Evolutionary conservation across 2,113 vertebrate genomes (phyloP), one percentile per base, ranked within the genome.

Genomic region (Cettia cetti): DNA sequence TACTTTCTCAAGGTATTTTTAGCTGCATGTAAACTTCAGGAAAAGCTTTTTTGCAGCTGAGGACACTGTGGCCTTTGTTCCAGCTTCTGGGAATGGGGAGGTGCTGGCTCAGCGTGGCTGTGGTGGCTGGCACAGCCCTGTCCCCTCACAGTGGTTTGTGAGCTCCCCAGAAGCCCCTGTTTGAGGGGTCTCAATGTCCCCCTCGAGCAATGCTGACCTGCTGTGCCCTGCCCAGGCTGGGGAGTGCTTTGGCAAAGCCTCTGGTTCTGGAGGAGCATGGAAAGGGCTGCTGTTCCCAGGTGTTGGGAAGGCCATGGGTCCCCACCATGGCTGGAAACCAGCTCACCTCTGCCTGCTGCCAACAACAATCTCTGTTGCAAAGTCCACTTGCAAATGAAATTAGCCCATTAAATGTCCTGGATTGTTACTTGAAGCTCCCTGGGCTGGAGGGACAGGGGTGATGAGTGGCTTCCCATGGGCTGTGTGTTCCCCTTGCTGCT

Each of bases 1-100:
- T 92, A 33, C 89, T 95, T 77, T 84, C 85, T 79, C 83, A 69
- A 64, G 92, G 85, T 97, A 97, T 97, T 97, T 97, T 96, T 97
- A 96, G 96, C 89, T 53, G 63, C 76, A 10, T 0, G 0, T 66
- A 83, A 93, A 94, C 75, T 92, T 89, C 87, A 94, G 93, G 92
- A 97, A 96, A 64, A 90, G 91, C 59, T 65, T 90, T 87, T 94
- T 70, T 80, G 63, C 13, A 5, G 52, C 59, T 0, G 30, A 81
- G 69, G 68, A 96, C 92, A 92, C 84, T 93, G 85, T 26, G 61
- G 89, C 61, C 93, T 97, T 97, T 97, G 96, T 97, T 95, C 65
- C 1, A 9, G 56, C 70, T 89, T 24, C 76, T 77, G 94, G 87
- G 79, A 94, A 72, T 0, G 27, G 52, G 54, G 92, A 82, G 53